Evolutionary conservation across 1,140 invertebrate genomes (phyloP).

Genomic region (Drosophila pandora): DNA sequence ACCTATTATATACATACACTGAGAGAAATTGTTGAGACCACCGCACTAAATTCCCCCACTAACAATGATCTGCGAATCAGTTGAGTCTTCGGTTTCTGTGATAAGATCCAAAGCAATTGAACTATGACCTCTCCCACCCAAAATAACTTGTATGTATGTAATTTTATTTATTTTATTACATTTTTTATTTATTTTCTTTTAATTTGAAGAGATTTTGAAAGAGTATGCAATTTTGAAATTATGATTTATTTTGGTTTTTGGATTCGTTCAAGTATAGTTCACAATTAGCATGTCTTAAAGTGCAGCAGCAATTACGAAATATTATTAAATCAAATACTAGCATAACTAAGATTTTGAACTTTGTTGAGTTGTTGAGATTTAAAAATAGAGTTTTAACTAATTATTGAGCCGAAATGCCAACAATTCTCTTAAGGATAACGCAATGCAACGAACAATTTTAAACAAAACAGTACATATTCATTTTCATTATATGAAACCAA

Average conservation of each 20-base stretch:
- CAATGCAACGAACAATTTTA: conserved; percentile 79
- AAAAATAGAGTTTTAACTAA: conserved; percentile 57
- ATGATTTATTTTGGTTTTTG: conserved; percentile 22
- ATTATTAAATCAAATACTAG: conserved; percentile 14
- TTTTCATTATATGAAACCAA: conserved; percentile 81
- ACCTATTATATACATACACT: conserved; percentile 79
- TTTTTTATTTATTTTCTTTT: background rate
- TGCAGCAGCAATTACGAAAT: conserved; percentile 45
- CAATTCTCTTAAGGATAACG: conserved; percentile 66
- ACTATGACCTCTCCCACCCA: conserved; percentile 42
- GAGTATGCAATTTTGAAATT: conserved; percentile 53
- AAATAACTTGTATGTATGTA: conserved; percentile 75
- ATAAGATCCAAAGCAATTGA: conserved; percentile 65
- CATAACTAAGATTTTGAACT: conserved; percentile 48
- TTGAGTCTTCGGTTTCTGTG: conserved; percentile 28
- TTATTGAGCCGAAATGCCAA: conserved; percentile 36
- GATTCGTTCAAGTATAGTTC: conserved; percentile 44
- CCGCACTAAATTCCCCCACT: conserved; percentile 75
- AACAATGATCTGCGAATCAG: conserved; percentile 40
- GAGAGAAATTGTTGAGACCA: conserved; percentile 55
- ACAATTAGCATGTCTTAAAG: conserved; percentile 68
- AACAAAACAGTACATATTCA: conserved; percentile 82
- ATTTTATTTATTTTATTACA: conserved; percentile 12
- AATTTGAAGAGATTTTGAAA: conserved; percentile 23
- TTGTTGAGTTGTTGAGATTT: conserved; percentile 67